Conservation (phyloP, 2,113 vertebrate genomes). For the Ictidomys tridecemlineatus region DNA sequence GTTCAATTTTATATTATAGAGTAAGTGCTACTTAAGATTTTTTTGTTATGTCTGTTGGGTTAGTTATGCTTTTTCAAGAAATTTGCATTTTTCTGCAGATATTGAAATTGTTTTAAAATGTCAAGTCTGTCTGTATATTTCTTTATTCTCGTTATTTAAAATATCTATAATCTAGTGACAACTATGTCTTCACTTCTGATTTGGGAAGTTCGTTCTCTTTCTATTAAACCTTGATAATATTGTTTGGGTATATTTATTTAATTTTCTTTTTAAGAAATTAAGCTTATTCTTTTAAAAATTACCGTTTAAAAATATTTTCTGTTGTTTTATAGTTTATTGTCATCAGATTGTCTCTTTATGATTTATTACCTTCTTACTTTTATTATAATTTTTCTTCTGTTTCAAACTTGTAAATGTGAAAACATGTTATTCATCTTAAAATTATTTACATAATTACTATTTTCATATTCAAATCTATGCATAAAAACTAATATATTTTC, state of each 20-base stretch:
- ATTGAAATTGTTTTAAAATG: not conserved
- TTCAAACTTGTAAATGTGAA: not conserved
- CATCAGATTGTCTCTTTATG: not conserved
- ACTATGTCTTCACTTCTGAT: not conserved
- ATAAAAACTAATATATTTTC: not conserved
- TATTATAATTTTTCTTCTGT: not conserved
- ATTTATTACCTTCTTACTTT: not conserved
- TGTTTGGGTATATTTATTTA: not conserved
- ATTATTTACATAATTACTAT: not conserved
- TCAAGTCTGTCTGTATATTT: not conserved
- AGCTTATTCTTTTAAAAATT: too few relatives aligned
- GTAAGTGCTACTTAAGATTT: not conserved
- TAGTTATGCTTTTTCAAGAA: not conserved
- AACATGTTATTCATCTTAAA: not conserved
- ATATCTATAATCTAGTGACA: not conserved
- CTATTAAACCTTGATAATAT: not conserved
- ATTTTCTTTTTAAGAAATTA: not conserved
- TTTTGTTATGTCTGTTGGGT: not conserved
- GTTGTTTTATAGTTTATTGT: not conserved
- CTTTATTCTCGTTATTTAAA: not conserved
- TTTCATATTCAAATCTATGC: not conserved
- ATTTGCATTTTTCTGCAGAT: not conserved
- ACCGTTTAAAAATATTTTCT: not conserved
- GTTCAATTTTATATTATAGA: not conserved
- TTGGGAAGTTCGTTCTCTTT: not conserved